phyloP scores from a whole-genome alignment of 2,113 vertebrate species.

The Polypterus senegalus region DNA sequence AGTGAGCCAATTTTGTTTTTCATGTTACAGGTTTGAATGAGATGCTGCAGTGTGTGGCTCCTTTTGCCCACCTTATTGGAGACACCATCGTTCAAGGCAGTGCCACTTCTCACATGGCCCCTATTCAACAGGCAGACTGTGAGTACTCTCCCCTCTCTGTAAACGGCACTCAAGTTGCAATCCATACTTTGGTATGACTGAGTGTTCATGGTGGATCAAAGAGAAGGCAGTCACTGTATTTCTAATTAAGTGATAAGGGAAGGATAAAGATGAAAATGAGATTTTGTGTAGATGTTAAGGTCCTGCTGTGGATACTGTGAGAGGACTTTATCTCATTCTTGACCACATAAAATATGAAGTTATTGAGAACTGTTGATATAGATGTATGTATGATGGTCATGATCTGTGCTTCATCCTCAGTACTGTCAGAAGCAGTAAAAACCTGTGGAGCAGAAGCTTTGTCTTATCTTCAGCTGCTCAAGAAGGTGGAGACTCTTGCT shows the following conservation, averaged over 20 bases:
- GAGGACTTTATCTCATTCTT: no score
- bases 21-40: constrained; percentile 46
- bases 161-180: background rate
- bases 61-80: constrained; percentile 72
- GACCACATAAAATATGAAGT: no score
- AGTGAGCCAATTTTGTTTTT: background rate
- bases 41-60: constrained; percentile 63
- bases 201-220: no score
- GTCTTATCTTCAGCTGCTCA: constrained; percentile 58
- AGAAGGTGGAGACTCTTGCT: constrained; percentile 37
- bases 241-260: no score
- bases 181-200: no score
- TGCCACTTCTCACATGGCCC: constrained; percentile 72
- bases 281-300: no score
- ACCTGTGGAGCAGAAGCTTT: constrained; percentile 63
- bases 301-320: no score
- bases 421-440: constrained; percentile 67
- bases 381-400: no score
- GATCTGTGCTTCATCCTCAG: constrained; percentile 34
- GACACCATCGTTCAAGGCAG: constrained; percentile 79
- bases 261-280: no score
- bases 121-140: constrained; percentile 77
- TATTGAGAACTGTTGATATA: no score
- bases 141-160: constrained; percentile 27
- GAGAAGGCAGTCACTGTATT: no score